Base-by-base conservation (phyloP, 2,888 invertebrate genomes). In the Chironomus tentans region DNA sequence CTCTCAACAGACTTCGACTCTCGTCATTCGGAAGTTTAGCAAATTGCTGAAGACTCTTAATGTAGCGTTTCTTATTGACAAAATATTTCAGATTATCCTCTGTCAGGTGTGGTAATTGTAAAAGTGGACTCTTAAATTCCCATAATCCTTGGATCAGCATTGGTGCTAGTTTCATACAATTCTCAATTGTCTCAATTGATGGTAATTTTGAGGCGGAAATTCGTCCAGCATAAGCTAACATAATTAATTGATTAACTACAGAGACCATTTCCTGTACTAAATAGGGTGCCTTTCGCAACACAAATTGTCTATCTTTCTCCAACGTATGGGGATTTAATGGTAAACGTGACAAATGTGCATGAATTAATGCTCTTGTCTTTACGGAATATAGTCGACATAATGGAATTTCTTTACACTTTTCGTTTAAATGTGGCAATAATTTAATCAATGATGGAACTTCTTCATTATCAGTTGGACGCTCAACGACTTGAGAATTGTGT, bases 121-220 rank as follows among this genome's bases (percentile, higher is more conserved):
- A 87, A 28, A 99, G 85, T 0, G 98, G 95, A 78, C 94, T 96
- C 83, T 96, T 95, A 82, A 90, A 93, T 81, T 97, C 97, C 95
- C 98, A 98, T 77, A 98, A 86, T 0, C 91, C 98, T 87, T 99
- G 99, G 3, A 98, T 95, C 77, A 98, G 89, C 95, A 98, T 97
- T 48, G 98, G 97, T 77, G 94, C 93, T 76, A 98, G 85, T 83
- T 96, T 97, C 97, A 99, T 98, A 80, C 95, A 94, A 84, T 97
- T 96, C 85, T 99, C 98, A 79, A 98, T 92, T 2, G 98, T 97
- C 82, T 97, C 96, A 79, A 99, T 91, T 56, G 90, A 90, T 12
- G 96, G 95, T 78, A 95, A 84, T 78, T 91, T 89, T 6, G 92
- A 90, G 82, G 95, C 94, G 91, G 82, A 85, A 84, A 79, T 90